Evolutionary conservation across 2,113 vertebrate genomes (phyloP).

Genomic region (Bostrychus sinensis): DNA sequence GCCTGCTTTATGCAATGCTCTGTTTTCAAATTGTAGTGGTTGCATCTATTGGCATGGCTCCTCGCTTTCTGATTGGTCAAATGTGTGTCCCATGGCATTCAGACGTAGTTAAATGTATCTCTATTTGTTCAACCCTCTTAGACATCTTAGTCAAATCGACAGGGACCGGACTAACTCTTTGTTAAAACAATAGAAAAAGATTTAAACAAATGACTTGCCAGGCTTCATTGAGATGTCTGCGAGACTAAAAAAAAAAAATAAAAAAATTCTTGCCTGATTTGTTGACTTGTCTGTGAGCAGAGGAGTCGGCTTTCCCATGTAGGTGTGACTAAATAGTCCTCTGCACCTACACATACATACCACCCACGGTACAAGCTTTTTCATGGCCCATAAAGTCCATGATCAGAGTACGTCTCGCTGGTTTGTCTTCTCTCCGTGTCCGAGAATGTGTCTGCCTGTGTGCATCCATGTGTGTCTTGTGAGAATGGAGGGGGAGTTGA

Average conservation of each 20-base stretch:
- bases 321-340: constrained; percentile 65
- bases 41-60: too few species aligned
- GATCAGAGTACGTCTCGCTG: constrained; percentile 48
- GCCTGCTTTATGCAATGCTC: too few species aligned
- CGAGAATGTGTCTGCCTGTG: constrained; percentile 20
- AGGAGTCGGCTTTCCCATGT: constrained; percentile 53
- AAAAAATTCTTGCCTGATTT: constrained; percentile 18
- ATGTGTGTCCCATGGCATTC: not conserved
- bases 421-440: constrained; percentile 29
- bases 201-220: not conserved
- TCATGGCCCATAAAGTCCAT: constrained; percentile 63
- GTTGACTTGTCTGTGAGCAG: constrained; percentile 52
- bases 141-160: not conserved
- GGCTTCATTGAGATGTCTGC: not conserved
- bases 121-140: not conserved
- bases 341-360: constrained; percentile 31
- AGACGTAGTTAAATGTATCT: not conserved
- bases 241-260: not conserved
- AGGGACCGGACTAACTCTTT: not conserved
- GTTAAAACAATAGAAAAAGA: not conserved
- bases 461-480: constrained; percentile 16
- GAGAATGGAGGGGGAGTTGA: constrained; percentile 4
- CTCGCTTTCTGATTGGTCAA: too few species aligned
- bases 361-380: constrained; percentile 50
- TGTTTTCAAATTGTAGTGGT: too few species aligned